Evolutionary conservation across 2,113 vertebrate genomes (phyloP), one percentile per base, ranked within the genome.

Genomic region (Atrichornis clamosus): DNA sequence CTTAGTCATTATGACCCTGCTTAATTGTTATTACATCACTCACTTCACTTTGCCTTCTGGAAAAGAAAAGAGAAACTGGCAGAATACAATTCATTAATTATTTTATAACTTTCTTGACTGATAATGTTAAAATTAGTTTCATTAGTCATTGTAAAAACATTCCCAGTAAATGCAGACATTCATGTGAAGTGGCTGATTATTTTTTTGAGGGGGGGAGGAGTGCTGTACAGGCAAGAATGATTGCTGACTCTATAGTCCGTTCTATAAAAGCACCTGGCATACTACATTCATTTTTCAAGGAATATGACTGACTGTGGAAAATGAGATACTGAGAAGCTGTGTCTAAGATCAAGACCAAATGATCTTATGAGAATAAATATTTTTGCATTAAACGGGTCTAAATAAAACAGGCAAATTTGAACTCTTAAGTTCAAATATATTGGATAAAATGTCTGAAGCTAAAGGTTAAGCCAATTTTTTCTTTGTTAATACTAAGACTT

Each of bases 101-200:
- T 90, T 67, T 67, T 84, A 77, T 90, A 94, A 88, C 78, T 96
- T 94, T 90, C 89, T 67, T 80, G 87, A 49, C 63, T 91, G 84
- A 96, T 95, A 96, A 87, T 93, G 78, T 94, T 97, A 92, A 97
- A 96, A 95, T 94, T 94, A 73, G 35, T 92, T 96, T 97, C 55
- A 84, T 89, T 90, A 95, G 93, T 95, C 76, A 85, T 80, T 90
- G 58, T 93, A 84, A 95, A 97, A 95, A 50, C 62, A 56, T 79
- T 78, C 35, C 42, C 22, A 68, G 37, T 81, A 90, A 92, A 90
- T 68, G 87, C 59, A 88, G 89, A 82, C 21, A 35, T 89, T 86
- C 37, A 77, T 94, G 42, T 93, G 87, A 91, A 91, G 77, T 73
- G 58, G 62, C 59, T 84, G 21, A 20, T 74, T 67, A 21, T 75